Evolutionary conservation across 1,140 invertebrate genomes (phyloP).

Genomic region (Neodiprion virginianus): DNA sequence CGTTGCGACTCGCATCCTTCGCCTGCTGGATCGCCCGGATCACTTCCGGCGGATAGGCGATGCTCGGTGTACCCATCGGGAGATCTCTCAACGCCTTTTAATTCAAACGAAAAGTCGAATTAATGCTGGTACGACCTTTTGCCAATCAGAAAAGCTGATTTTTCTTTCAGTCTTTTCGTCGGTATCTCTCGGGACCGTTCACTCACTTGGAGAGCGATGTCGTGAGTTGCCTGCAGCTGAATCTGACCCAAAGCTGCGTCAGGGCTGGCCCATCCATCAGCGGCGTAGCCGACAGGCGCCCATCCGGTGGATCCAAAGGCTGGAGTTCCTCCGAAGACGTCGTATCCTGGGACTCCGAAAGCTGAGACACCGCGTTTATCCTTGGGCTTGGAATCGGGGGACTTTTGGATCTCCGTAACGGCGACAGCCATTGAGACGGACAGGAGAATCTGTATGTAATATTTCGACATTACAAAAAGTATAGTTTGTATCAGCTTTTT

Average conservation of each 20-base stretch:
- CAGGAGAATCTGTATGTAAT: constrained; percentile 36
- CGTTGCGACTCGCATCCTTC: constrained; percentile 56
- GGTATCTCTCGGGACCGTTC: neutral
- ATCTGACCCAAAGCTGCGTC: constrained; percentile 53
- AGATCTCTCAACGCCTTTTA: constrained; percentile 46
- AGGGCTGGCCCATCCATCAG: constrained; percentile 40
- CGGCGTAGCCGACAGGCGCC: constrained; percentile 36
- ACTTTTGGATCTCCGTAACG: constrained; percentile 22
- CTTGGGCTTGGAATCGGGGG: constrained; percentile 36
- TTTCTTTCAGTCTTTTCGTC: too few species aligned
- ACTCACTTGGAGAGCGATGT: constrained; percentile 54
- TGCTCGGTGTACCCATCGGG: constrained; percentile 46
- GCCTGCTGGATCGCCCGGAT: constrained; percentile 53
- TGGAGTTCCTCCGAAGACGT: constrained; percentile 47
- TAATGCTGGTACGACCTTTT: too few species aligned
- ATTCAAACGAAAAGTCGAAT: too few species aligned
- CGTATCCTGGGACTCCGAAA: constrained; percentile 44
- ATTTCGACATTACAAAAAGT: neutral
- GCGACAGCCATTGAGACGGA: constrained; percentile 30
- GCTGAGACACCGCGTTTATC: constrained; percentile 49
- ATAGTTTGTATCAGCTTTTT: too few species aligned
- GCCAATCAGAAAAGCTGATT: too few species aligned
- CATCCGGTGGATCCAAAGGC: constrained; percentile 37
- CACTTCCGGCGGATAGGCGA: constrained; percentile 55
- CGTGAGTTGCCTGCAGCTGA: constrained; percentile 52